Base-by-base conservation (phyloP, 1,140 invertebrate genomes). In the Ridgeia piscesae region DNA sequence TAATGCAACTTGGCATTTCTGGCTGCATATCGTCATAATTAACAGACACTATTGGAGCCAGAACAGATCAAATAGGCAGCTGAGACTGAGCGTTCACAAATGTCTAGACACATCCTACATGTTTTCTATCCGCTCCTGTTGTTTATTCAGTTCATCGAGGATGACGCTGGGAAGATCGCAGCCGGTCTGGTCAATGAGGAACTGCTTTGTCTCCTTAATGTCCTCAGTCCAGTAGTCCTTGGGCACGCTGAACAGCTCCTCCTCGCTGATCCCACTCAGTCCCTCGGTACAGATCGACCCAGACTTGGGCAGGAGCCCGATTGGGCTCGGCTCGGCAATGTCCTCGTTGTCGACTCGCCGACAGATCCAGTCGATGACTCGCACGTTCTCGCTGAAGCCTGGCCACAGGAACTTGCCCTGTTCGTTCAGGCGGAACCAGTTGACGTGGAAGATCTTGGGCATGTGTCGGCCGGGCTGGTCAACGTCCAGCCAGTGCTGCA, bases 341-440 rank as follows among this genome's bases (percentile, higher is more conserved):
- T 95, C 95, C 90, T 98, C 97, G 2, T 97, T 97, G 92, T 98
- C 97, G 91, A 98, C 97, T 93, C 99, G 97, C 91, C 97, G 97
- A 88, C 99, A 96, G 91, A 99, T 97, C 99, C 99, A 99, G 94
- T 99, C 98, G 27, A 99, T 96, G 0, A 99, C 99, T 33, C 99
- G 97, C 27, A 97, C 97, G 95, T 99, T 99, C 93, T 99, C 99
- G 0, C 99, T 99, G 95, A 99, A 99, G 93, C 99, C 99, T 34
- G 99, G 99, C 99, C 99, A 99, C 89, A 99, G 96, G 96, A 99
- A 99, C 95, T 98, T 97, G 17, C 98, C 98, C 93, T 96, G 94
- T 8, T 95, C 92, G 93, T 97, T 97, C 95, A 99, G 99, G 93
- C 99, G 97, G 97, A 99, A 99, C 99, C 99, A 99, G 95, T 99